Evolutionary conservation across 1,140 invertebrate genomes (phyloP).

Genomic region (Drosophila repleta): DNA sequence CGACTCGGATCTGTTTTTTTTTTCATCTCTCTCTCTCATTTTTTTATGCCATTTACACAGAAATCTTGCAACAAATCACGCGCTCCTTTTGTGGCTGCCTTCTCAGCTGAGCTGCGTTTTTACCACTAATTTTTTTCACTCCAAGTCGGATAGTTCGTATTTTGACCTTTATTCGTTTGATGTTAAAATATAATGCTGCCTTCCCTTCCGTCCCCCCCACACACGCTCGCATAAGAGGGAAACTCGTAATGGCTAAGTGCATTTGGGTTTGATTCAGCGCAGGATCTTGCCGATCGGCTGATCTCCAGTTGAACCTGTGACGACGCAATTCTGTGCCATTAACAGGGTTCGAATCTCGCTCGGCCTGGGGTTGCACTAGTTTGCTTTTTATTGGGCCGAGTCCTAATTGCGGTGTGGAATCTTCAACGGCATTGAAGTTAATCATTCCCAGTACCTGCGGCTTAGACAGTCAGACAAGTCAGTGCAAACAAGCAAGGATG

Average conservation of each 20-base stretch:
- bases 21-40: slow-evolving; percentile 9
- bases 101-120: slow-evolving; percentile 32
- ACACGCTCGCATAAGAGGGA: slow-evolving; percentile 6
- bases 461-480: slow-evolving; percentile 76
- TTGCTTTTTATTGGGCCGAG: slow-evolving; percentile 74
- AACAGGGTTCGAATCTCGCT: slow-evolving; percentile 24
- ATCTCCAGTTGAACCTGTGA: slow-evolving; percentile 62
- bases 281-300: slow-evolving; percentile 4
- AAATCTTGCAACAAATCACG: slow-evolving; percentile 81
- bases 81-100: slow-evolving; percentile 57
- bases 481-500: slow-evolving; percentile 39
- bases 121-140: slow-evolving; percentile 48
- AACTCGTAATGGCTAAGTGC: slow-evolving; percentile 51
- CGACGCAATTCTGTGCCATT: slow-evolving; percentile 81
- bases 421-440: slow-evolving; percentile 61
- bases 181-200: slow-evolving; percentile 72
- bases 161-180: slow-evolving; percentile 74
- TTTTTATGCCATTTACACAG: slow-evolving; percentile 82
- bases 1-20: slow-evolving; percentile 10
- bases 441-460: slow-evolving; percentile 74
- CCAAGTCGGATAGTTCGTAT: slow-evolving; percentile 18
- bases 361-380: slow-evolving; percentile 64
- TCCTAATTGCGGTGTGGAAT: slow-evolving; percentile 75
- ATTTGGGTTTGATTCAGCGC: slow-evolving; percentile 39
- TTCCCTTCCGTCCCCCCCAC: slow-evolving; percentile 49